Base-by-base conservation (phyloP, 2,888 invertebrate species). In the Dicyrtoma fusca region DNA sequence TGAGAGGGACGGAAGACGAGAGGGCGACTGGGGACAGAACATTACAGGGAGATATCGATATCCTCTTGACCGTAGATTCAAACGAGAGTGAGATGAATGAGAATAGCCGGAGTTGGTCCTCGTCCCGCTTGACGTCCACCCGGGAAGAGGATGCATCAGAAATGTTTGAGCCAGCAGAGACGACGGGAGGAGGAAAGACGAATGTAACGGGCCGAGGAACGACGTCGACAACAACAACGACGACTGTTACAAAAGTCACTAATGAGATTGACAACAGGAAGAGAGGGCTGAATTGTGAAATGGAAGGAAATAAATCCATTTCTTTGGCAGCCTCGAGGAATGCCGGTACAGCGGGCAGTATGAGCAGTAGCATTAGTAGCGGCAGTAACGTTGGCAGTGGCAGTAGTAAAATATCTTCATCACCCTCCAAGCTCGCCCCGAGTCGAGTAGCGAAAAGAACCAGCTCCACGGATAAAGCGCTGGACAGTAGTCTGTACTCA, bases 251-350 rank as follows among this genome's bases (percentile, higher is more conserved):
- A 53, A 57, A 57, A 23, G 57, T 57, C 23, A 57, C 25, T 57
- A 57, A 70, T 55, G 62, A 63, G 49, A 70, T 63, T 14, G 62
- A 70, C 55, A 63, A 44, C 26, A 51, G 65, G 10, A 71, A 64
- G 47, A 65, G 17, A 26, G 34, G 34, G 34, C 34, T 34, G 4
- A 34, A 8, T 34, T 8, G 4, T 8, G 34, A 34, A 34, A 34
- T 34, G 34, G 34, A 34, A 3, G 34, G 4, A 34, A 3, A 34
- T 34, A 34, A 34, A 34, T 34, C 34, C 34, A 34, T 34, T 34
- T 34, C 34, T 34, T 34, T 34, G 34, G 34, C 34, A 34, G 34
- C 34, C 34, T 5, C 8, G 4, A 34, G 34, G 34, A 34, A 34
- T 34, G 3, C 34, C 34, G 8, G 8, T 34, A n/a, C n/a, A n/a